Evolutionary conservation across 1,140 invertebrate species (phyloP), one percentile per base, ranked within the genome.

Genomic region (Polypedilum vanderplanki): DNA sequence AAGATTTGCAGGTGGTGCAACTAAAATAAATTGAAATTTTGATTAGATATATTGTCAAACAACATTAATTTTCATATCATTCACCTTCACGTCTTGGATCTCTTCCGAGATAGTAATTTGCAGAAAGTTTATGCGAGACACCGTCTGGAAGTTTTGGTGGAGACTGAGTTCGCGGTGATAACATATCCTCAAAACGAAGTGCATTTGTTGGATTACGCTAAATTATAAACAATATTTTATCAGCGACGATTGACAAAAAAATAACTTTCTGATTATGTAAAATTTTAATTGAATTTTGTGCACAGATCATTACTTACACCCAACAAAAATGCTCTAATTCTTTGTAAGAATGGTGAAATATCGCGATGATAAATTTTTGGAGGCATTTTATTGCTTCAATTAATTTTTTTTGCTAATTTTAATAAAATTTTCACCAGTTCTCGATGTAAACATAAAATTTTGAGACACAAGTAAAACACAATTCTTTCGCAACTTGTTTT

Each of bases 21-120:
- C 40, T 70, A 8, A 18, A 70, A 24, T 70, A 10, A 22, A 22
- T n/a, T n/a, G 65, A 20, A 20, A 20, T 18, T 70, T 10, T 22
- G 7, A 22, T 70, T 15, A 70, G 2, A 70, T 70, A 10, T 17
- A n/a, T 15, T n/a, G n/a, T 65, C 18, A 2, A 20, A 76, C 77
- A 22, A 77, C 76, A 22, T 80, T 24, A 17, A 80, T 75, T 73
- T 78, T 76, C 22, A 79, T 77, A 24, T 81, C 76, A 41, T 84
- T 80, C 57, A 84, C 84, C 88, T 81, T 91, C 88, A 75, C 91
- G 84, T 76, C 93, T 87, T 0, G 82, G 90, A 86, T 96, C 94
- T 78, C 93, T 86, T 1, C 83, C 83, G 78, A 85, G 91, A 79
- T 96, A 96, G 79, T 94, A 94, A 80, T 95, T 94, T 76, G 86